Conservation (phyloP, 2,888 invertebrate genomes). For the Troglohyphantes excavatus region DNA sequence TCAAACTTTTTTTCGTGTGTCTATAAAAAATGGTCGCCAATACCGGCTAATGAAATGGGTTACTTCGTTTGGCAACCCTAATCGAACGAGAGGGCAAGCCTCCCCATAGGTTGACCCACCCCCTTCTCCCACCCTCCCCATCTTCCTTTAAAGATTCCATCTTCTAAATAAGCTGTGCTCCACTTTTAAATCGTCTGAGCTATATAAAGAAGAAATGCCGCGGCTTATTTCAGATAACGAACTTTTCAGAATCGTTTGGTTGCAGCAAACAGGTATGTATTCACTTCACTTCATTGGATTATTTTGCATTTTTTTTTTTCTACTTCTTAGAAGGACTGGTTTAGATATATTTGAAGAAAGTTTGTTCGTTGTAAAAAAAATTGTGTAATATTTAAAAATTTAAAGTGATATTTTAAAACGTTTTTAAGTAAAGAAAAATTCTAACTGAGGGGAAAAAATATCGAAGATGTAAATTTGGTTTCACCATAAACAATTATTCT, state of each 20-base stretch:
- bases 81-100: slow-evolving; percentile 51
- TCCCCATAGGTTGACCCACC: slow-evolving; percentile 64
- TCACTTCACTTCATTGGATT: neutral
- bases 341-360: no score
- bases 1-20: neutral
- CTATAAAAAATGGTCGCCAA: slow-evolving; percentile 35
- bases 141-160: slow-evolving; percentile 55
- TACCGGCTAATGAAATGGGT: slow-evolving; percentile 37
- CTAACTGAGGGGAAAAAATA: no score
- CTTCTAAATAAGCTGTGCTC: slow-evolving; percentile 63
- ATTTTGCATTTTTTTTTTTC: neutral
- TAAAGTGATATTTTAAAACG: no score
- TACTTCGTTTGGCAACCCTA: slow-evolving; percentile 41
- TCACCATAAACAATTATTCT: no score
- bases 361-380: no score
- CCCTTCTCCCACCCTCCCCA: slow-evolving; percentile 38
- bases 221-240: neutral
- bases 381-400: no score
- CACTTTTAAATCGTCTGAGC: slow-evolving; percentile 32
- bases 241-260: neutral
- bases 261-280: slow-evolving; percentile 34
- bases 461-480: no score
- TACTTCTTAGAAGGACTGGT: no score
- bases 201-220: slow-evolving; percentile 57
- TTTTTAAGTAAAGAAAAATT: no score